These are phyloP conservation scores for Poecile montanus DNA, from an alignment of 2,797 vertebrate genomes.

Conservation along the genomic window DNA sequence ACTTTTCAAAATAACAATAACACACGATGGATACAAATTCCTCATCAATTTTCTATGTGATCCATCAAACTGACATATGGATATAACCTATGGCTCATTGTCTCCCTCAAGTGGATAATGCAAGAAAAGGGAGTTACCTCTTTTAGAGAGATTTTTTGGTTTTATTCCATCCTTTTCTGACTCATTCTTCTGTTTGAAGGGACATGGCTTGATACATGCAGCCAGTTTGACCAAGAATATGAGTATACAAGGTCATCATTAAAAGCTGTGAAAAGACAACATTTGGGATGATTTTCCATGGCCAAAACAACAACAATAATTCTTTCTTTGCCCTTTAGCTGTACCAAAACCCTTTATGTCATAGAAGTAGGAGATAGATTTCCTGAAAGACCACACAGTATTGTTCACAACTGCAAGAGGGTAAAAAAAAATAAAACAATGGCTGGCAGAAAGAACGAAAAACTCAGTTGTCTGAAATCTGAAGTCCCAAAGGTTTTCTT, in stretches of 20 bases:
- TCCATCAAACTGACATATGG: neutral
- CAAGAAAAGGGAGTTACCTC: neutral
- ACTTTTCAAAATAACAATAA: neutral
- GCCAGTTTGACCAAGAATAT: neutral
- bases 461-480: neutral
- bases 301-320: neutral
- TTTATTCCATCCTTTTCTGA: neutral
- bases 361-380: neutral
- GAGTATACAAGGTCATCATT: neutral
- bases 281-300: neutral
- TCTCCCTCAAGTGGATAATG: slow-evolving; percentile 55
- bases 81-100: slow-evolving; percentile 28
- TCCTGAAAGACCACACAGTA: neutral
- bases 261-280: neutral
- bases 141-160: neutral
- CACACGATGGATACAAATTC: neutral
- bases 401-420: neutral
- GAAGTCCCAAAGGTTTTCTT: neutral
- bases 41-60: neutral
- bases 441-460: neutral
- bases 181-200: neutral
- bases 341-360: neutral
- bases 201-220: neutral
- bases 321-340: neutral
- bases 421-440: neutral